These are phyloP conservation scores for Altica lythri DNA, from an alignment of 2,888 invertebrate species.

Conservation along the genomic window DNA sequence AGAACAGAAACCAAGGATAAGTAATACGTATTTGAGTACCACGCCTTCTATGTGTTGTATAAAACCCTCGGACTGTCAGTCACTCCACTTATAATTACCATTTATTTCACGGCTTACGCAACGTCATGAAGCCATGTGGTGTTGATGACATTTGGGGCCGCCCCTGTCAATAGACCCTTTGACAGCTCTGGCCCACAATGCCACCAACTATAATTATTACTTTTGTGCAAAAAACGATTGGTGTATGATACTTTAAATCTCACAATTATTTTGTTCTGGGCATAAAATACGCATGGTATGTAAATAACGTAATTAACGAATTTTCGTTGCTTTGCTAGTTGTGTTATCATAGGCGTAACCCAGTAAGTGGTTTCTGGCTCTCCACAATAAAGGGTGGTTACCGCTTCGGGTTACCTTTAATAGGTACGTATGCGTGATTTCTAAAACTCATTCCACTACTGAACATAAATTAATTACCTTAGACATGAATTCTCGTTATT, in stretches of 20 bases:
- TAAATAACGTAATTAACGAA: no score
- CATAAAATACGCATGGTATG: no score
- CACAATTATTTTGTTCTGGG: no score
- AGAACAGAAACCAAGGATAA: conserved; percentile 5
- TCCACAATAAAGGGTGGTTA: no score
- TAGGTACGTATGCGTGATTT: no score
- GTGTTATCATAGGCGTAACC: no score
- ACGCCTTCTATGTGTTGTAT: conserved; percentile 50
- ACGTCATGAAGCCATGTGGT: conserved; percentile 45
- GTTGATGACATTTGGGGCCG: conserved; percentile 36
- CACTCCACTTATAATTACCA: conserved; percentile 56
- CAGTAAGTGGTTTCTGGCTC: no score
- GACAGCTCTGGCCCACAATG: conserved; percentile 26
- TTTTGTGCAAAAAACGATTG: conserved; percentile 24
- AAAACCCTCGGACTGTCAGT: conserved; percentile 56
- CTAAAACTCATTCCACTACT: no score
- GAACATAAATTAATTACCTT: no score
- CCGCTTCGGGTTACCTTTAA: no score
- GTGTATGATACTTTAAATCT: background rate
- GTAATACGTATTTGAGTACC: conserved; percentile 47
- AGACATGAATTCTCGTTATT: no score
- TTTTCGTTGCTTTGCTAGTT: no score
- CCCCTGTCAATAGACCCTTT: conserved; percentile 26
- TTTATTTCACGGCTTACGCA: conserved; percentile 56
- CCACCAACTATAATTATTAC: conserved; percentile 23